Evolutionary conservation across 2,113 vertebrate species (phyloP), one percentile per base, ranked within the genome.

Genomic region (Platysternon megacephalum): DNA sequence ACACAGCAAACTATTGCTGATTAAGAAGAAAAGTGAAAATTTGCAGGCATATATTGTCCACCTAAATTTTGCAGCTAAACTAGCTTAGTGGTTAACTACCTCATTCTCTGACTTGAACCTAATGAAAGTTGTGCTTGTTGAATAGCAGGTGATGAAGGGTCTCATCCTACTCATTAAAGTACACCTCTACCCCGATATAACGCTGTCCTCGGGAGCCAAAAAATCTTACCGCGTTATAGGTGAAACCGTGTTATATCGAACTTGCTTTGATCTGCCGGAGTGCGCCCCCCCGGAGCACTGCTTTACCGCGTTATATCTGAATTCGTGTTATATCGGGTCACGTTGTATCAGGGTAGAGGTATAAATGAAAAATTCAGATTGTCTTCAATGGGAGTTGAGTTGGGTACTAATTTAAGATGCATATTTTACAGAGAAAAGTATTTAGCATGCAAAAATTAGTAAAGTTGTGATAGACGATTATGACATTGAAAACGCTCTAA

Each of bases 291-390:
- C n/a, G n/a, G n/a, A n/a, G n/a, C n/a, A n/a, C n/a, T n/a, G n/a
- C n/a, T n/a, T n/a, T n/a, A n/a, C n/a, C n/a, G n/a, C n/a, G n/a
- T n/a, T n/a, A n/a, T n/a, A n/a, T n/a, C n/a, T n/a, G n/a, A n/a
- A n/a, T n/a, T n/a, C n/a, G n/a, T n/a, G n/a, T n/a, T n/a, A n/a
- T n/a, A n/a, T n/a, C n/a, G n/a, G n/a, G n/a, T n/a, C n/a, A n/a
- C n/a, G n/a, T n/a, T n/a, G n/a, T n/a, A n/a, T n/a, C n/a, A n/a
- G n/a, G n/a, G n/a, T n/a, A n/a, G n/a, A n/a, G n/a, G n/a, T n/a
- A n/a, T n/a, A 91, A 74, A 82, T 96, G 93, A 96, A 96, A 93
- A 95, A 52, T n/a, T 95, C 76, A 94, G 80, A 89, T 86, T 86
- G 0, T 79, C 94, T 96, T 61, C 93, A 95, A 28, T 94, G 94